Percentiles rank a stretch among this genome's conserved stretches.
Evolutionary conservation across 2,797 vertebrate species (phyloP).

Genomic region (Chanos chanos): DNA sequence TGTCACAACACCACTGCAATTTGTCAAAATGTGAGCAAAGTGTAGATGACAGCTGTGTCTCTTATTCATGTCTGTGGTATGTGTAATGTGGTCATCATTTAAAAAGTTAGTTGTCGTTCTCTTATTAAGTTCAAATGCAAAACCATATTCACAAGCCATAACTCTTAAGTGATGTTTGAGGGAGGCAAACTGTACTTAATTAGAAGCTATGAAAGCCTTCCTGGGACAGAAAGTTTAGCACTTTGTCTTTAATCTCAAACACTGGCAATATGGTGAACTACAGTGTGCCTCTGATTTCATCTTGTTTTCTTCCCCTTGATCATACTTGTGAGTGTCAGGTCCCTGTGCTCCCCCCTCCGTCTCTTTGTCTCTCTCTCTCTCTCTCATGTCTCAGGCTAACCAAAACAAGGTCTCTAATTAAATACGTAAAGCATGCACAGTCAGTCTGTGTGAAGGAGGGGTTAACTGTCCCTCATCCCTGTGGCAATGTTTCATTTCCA

Average conservation of each 20-base stretch:
- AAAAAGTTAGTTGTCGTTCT: neutral
- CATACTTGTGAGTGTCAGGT: too few relatives aligned
- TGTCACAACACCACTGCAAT: constrained; percentile 40
- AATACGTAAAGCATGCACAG: constrained; percentile 1
- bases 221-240: too few relatives aligned
- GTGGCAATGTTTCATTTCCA: constrained; percentile 15
- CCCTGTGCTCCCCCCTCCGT: neutral
- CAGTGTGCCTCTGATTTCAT: too few relatives aligned
- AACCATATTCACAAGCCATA: too few relatives aligned
- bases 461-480: constrained; percentile 4
- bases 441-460: neutral
- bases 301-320: too few relatives aligned
- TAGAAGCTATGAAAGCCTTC: too few relatives aligned
- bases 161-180: too few relatives aligned
- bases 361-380: neutral
- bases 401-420: constrained; percentile 11
- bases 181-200: constrained; percentile 22
- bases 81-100: constrained; percentile 2
- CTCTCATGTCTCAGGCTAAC: neutral
- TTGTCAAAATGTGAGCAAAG: neutral
- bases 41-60: neutral
- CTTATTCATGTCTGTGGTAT: neutral
- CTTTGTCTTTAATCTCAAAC: too few relatives aligned
- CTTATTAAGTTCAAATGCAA: too few relatives aligned
- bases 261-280: too few relatives aligned